Conservation (phyloP, 2,888 invertebrate species). For the Beris chalybata region DNA sequence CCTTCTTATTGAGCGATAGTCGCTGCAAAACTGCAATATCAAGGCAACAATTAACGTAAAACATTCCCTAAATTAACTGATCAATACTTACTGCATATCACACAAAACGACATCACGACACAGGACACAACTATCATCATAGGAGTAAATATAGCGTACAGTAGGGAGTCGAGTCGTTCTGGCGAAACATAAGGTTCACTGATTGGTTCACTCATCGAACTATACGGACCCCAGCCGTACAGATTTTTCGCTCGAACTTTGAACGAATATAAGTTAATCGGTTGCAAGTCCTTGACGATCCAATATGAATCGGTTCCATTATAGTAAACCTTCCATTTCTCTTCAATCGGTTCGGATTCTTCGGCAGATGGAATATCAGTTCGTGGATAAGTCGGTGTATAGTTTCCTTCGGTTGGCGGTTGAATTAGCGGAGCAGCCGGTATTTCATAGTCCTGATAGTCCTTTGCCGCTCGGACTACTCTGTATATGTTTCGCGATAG, state of each 20-base stretch:
- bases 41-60: constrained; percentile 28
- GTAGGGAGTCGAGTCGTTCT: constrained; percentile 56
- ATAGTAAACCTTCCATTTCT: constrained; percentile 67
- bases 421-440: constrained; percentile 1
- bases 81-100: constrained; percentile 47
- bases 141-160: constrained; percentile 67
- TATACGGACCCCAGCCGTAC: constrained; percentile 82
- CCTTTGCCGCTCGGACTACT: constrained; percentile 41
- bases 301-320: constrained; percentile 83
- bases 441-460: constrained; percentile 29
- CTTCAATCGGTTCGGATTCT: constrained; percentile 59
- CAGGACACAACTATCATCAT: constrained; percentile 56
- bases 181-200: constrained; percentile 52
- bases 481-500: constrained; percentile 45
- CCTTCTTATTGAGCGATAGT: constrained; percentile 70
- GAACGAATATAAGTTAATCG: constrained; percentile 68
- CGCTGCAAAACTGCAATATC: constrained; percentile 63
- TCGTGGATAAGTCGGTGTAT: constrained; percentile 42
- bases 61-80: constrained; percentile 5
- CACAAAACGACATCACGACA: constrained; percentile 47
- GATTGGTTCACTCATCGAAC: constrained; percentile 64
- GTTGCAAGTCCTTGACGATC: constrained; percentile 68
- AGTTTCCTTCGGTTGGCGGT: constrained; percentile 52
- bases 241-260: constrained; percentile 77
- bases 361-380: constrained; percentile 60